These are phyloP conservation scores for Sarotherodon lohbergeri DNA, from an alignment of 2,113 vertebrate genomes.

Conservation along the genomic window DNA sequence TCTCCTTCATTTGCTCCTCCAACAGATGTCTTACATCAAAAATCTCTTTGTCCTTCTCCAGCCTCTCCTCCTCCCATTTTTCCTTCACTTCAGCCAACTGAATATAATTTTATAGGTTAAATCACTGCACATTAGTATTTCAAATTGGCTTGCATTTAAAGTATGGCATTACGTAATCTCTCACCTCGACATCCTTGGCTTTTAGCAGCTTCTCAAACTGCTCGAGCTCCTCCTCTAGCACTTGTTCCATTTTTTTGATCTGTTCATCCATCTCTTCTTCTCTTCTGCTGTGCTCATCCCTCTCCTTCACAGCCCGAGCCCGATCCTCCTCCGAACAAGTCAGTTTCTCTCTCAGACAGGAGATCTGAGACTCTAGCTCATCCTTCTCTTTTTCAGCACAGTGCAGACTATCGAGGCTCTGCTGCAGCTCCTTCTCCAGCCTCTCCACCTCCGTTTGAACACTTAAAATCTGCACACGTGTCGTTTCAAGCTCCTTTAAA, in stretches of 20 bases:
- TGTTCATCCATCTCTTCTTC: constrained; percentile 63
- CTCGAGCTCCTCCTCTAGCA: constrained; percentile 67
- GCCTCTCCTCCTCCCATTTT: constrained; percentile 67
- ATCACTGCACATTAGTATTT: background rate
- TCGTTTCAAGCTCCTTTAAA: constrained; percentile 17
- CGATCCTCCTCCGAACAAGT: constrained; percentile 60
- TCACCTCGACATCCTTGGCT: constrained; percentile 66
- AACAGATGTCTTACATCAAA: constrained; percentile 25
- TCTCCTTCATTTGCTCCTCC: constrained; percentile 50
- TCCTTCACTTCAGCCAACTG: constrained; percentile 62
- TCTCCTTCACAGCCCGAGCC: constrained; percentile 48
- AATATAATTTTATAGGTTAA: background rate
- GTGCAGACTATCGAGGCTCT: constrained; percentile 48
- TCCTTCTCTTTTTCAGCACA: constrained; percentile 58
- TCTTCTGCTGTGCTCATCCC: constrained; percentile 55
- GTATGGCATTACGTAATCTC: background rate
- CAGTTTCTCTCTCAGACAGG: constrained; percentile 52
- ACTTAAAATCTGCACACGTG: background rate
- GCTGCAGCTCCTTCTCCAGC: constrained; percentile 48
- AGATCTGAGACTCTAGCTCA: constrained; percentile 64
- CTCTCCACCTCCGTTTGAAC: constrained; percentile 39
- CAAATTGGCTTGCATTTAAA: background rate
- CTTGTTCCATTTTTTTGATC: constrained; percentile 66
- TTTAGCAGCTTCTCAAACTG: constrained; percentile 72
- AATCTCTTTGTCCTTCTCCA: constrained; percentile 67